These are phyloP conservation scores for Eueides isabella DNA, from an alignment of 1,140 invertebrate species.

Conservation along the genomic window DNA sequence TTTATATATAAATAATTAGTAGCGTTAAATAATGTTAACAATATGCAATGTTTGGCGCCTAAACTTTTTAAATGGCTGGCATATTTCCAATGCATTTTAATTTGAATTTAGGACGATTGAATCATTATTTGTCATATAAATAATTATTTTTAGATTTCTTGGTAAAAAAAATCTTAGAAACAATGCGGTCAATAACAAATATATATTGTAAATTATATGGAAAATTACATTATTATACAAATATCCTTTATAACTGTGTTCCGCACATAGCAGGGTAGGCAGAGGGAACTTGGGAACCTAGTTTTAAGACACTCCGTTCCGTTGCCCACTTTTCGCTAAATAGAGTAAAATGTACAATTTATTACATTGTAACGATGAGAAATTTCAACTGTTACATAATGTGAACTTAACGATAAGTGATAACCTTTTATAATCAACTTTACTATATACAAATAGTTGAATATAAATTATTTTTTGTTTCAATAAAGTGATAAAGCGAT, in stretches of 20 bases:
- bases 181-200: not conserved
- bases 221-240: not conserved
- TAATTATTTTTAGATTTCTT: constrained; percentile 27
- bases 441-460: too few relatives aligned
- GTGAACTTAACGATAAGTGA: constrained; percentile 2
- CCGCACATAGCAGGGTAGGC: too few relatives aligned
- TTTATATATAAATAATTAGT: not conserved
- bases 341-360: not conserved
- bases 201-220: not conserved
- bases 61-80: constrained; percentile 44
- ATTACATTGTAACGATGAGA: not conserved
- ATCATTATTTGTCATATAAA: constrained; percentile 1
- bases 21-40: not conserved
- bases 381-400: constrained; percentile 1
- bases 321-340: too few relatives aligned
- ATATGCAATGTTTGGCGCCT: constrained; percentile 46
- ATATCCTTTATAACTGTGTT: too few relatives aligned
- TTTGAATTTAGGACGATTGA: constrained; percentile 50
- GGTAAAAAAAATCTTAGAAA: not conserved
- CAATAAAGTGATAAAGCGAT: too few relatives aligned
- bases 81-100: constrained; percentile 42
- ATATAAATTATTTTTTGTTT: too few relatives aligned
- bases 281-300: too few relatives aligned
- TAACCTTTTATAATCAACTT: constrained; percentile 2
- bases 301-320: too few relatives aligned